Conservation (phyloP, 2,797 vertebrate species). For the Myotis myotis region DNA sequence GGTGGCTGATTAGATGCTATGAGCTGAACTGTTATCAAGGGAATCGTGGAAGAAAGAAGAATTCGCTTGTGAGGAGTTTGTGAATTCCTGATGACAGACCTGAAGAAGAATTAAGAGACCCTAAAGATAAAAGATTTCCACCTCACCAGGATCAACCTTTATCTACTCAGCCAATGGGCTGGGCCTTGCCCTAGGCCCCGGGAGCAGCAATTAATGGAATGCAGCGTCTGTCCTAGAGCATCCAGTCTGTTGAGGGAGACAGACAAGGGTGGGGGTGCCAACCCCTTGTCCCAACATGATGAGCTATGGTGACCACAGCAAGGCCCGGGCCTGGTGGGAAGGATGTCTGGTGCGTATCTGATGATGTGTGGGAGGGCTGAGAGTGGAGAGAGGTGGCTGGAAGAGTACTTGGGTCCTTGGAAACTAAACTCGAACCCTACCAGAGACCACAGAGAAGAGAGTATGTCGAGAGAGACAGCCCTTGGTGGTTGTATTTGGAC, state of each 20-base stretch:
- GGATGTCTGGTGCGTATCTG: neutral
- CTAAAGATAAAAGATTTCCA: neutral
- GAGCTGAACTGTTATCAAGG: neutral
- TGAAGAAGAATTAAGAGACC: neutral
- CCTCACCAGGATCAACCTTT: neutral
- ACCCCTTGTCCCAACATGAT: neutral
- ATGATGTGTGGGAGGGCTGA: neutral
- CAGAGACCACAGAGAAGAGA: neutral
- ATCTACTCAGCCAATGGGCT: neutral
- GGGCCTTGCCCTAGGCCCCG: neutral
- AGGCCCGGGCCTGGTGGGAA: neutral
- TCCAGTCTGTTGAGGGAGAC: neutral
- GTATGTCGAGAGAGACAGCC: neutral
- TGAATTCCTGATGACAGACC: neutral
- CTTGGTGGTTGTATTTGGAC: neutral
- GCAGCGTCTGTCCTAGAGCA: neutral
- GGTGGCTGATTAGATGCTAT: too few species aligned
- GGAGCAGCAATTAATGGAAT: fast-evolving
- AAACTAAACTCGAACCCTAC: neutral
- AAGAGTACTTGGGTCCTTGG: neutral
- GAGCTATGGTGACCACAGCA: neutral
- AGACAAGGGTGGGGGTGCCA: neutral
- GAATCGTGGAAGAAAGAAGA: neutral
- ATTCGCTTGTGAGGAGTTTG: neutral
- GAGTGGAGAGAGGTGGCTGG: neutral